Evolutionary conservation across 1,140 invertebrate species (phyloP), one percentile per base, ranked within the genome.

Genomic region (Aphis craccivora): DNA sequence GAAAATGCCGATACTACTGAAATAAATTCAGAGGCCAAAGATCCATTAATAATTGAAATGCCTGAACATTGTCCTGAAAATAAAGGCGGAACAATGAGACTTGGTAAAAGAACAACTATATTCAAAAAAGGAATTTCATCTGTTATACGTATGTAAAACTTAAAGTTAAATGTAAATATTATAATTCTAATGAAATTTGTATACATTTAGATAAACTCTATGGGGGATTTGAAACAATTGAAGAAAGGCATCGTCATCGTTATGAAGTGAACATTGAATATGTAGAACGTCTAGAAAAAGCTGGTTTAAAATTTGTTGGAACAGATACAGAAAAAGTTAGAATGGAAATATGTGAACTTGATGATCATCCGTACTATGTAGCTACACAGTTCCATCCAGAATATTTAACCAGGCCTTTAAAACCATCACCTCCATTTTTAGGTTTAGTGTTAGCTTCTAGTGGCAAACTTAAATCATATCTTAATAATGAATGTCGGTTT

Each of bases 301-400:
- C 96, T 83, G 99, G 99, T 23, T 96, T 99, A 94, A 97, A 97
- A 94, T 99, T 99, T 96, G 98, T 99, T 87, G 99, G 98, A 95
- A 96, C 96, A 53, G 98, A 98, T 95, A 95, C 96, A 55, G 96
- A 97, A 48, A 96, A 96, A 93, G 96, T 96, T 87, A 96, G 97
- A 89, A 99, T 99, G 99, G 99, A 99, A 96, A 98, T 97, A 53
- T 96, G 97, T 35, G 97, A 97, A 95, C 95, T 97, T 48, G 96
- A 96, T 88, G 93, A 90, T 40, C 99, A 99, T 96, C 97, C 97
- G 1, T 99, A 98, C 95, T 99, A 98, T 95, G 98, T 99, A 25
- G 98, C 97, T 0, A 98, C 99, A 0, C 99, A 99, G 95, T 99
- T 98, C 95, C 99, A 99, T 95, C 99, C 99, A 0, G 99, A 99